These are phyloP conservation scores for Coleophora flavipennella DNA, from an alignment of 2,888 invertebrate genomes.

Conservation along the genomic window DNA sequence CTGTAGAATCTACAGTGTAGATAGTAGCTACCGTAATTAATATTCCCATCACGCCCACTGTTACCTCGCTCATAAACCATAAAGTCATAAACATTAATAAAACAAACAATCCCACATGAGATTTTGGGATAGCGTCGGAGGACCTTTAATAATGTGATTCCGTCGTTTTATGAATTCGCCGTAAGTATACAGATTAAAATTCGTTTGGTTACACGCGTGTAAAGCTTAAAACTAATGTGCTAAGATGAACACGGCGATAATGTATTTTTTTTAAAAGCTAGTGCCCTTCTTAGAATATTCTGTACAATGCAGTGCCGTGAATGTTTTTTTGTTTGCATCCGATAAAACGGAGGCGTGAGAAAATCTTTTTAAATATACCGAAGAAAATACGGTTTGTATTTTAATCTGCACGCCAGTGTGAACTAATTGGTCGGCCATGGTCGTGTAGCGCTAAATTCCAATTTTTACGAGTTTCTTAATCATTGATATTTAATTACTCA, in stretches of 20 bases:
- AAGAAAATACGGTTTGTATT: slow-evolving; percentile 26
- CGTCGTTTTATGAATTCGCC: slow-evolving; percentile 36
- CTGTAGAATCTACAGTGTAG: slow-evolving; percentile 21
- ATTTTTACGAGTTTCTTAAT: background rate
- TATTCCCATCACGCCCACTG: slow-evolving; percentile 31
- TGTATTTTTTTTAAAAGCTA: slow-evolving; percentile 24
- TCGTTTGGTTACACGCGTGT: slow-evolving; percentile 33
- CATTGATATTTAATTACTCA: too few species aligned
- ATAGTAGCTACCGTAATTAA: slow-evolving; percentile 31
- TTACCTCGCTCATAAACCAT: slow-evolving; percentile 23
- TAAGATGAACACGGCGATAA: slow-evolving; percentile 37
- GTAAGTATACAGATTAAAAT: slow-evolving; percentile 35
- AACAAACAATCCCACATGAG: slow-evolving; percentile 33
- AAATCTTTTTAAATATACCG: slow-evolving; percentile 23
- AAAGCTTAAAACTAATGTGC: slow-evolving; percentile 39
- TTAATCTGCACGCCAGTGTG: slow-evolving; percentile 20
- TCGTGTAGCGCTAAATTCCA: background rate
- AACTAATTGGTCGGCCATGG: background rate
- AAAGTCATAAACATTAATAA: slow-evolving; percentile 28
- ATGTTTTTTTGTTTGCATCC: slow-evolving; percentile 19
- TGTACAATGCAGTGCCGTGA: slow-evolving; percentile 17
- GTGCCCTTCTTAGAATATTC: slow-evolving; percentile 39
- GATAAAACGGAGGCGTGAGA: slow-evolving; percentile 35
- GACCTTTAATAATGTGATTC: slow-evolving; percentile 29
- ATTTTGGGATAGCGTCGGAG: slow-evolving; percentile 30